Base-by-base conservation (phyloP, 2,888 invertebrate genomes). In the Acheta domesticus region DNA sequence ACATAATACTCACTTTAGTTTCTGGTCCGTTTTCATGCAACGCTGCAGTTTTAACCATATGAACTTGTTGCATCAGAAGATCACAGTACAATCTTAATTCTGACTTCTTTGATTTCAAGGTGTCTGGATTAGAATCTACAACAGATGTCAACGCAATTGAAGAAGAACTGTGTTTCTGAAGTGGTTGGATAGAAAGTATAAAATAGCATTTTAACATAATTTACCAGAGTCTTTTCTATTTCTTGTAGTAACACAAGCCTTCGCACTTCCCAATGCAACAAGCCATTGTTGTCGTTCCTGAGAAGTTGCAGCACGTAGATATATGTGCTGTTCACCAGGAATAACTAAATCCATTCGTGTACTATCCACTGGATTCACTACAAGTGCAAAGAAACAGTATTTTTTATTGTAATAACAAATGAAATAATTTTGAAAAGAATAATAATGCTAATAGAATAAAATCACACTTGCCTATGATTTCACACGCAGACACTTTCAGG, bases 231-330 rank as follows among this genome's bases (percentile, higher is more conserved):
- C 82, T 83, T 86, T 85, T 78, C 85, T 84, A 75, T 83, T 84
- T 79, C 85, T 83, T 19, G 86, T 84, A 77, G 86, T 86, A n/a
- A 91, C 88, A 84, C 92, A 92, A 74, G 93, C 93, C 87, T 95
- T 95, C 75, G 93, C 91, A 87, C 92, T 93, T 20, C 94, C 95
- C 78, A 95, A 87, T 62, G 94, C 94, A 23, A 94, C 93, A 48
- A 95, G 88, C 95, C 94, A 95, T 83, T 92, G 92, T 85, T 95
- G 94, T 78, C 94, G 86, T 84, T 94, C 94, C 84, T 93, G 93
- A 48, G 93, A 91, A 20, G 93, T 92, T 11, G 93, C 91, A 77
- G 94, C 94, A 85, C 91, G 89, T 80, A 95, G 87, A 85, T 94
- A 94, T 89, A 94, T 92, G 84, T 94, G 93, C 84, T 94, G 93